A percentile compares a stretch with the other conserved stretches of the same genome.
phyloP scores from a whole-genome alignment of 2,797 vertebrate genomes.

The Onychomys arenicola region DNA sequence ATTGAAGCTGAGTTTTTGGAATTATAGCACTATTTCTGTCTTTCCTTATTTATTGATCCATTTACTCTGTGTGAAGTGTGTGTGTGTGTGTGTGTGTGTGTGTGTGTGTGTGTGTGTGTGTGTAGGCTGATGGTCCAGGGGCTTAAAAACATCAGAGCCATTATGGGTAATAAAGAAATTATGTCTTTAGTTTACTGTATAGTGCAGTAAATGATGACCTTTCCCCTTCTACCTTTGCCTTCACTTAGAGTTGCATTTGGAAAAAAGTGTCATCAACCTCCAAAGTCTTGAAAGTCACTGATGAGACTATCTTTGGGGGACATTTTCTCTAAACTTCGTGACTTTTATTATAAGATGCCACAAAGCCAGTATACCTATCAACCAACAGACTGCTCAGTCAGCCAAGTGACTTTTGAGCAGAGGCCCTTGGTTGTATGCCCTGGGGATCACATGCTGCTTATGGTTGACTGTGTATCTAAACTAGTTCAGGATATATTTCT shows the following conservation, averaged over 20 bases:
- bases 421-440: not conserved
- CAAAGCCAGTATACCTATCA: not conserved
- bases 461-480: not conserved
- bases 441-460: not conserved
- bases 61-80: not conserved
- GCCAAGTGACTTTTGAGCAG: not conserved
- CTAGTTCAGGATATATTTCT: not conserved
- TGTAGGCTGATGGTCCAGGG: not conserved
- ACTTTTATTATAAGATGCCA: conserved; percentile 21
- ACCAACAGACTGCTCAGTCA: not conserved
- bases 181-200: not conserved
- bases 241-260: conserved; percentile 16
- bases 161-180: conserved; percentile 11
- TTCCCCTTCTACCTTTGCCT: not conserved
- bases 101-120: not conserved
- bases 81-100: not conserved
- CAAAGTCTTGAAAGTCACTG: not conserved
- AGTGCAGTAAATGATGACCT: not conserved
- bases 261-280: conserved; percentile 12
- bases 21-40: not conserved
- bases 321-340: conserved; percentile 33
- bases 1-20: not conserved
- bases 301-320: not conserved
- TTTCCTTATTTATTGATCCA: not conserved
- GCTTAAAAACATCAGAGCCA: not conserved